phyloP scores from a whole-genome alignment of 2,888 invertebrate genomes.

The Limnephilus marmoratus region DNA sequence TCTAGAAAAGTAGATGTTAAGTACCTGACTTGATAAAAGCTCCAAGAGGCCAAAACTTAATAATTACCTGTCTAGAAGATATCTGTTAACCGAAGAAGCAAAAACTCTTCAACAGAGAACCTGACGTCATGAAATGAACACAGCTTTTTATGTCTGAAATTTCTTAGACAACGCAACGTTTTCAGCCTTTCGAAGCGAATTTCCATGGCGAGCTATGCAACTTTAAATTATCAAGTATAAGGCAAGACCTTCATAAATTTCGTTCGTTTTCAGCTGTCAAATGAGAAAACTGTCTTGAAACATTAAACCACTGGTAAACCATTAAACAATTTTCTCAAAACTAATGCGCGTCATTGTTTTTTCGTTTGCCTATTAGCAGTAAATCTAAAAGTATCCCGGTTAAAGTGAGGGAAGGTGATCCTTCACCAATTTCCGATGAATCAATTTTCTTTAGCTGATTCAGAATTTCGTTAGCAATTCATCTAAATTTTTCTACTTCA shows the following conservation, averaged over 20 bases:
- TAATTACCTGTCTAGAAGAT: background rate
- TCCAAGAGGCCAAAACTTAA: background rate
- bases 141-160: background rate
- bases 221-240: no score
- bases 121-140: background rate
- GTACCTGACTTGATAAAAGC: background rate
- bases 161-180: no score
- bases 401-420: background rate
- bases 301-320: background rate
- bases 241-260: no score
- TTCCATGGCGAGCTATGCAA: no score
- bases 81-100: background rate
- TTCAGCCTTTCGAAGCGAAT: no score
- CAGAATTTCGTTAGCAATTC: conserved; percentile 28
- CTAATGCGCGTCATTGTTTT: background rate
- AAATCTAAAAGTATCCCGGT: background rate
- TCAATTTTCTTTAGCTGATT: conserved; percentile 39
- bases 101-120: background rate
- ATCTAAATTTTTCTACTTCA: conserved; percentile 33
- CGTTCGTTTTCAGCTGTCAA: background rate
- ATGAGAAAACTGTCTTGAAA: background rate
- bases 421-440: conserved; percentile 15
- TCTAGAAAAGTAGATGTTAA: background rate
- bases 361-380: background rate
- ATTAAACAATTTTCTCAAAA: background rate